Evolutionary conservation across 1,140 invertebrate genomes (phyloP).

Genomic region (Cyclargus thomasi): DNA sequence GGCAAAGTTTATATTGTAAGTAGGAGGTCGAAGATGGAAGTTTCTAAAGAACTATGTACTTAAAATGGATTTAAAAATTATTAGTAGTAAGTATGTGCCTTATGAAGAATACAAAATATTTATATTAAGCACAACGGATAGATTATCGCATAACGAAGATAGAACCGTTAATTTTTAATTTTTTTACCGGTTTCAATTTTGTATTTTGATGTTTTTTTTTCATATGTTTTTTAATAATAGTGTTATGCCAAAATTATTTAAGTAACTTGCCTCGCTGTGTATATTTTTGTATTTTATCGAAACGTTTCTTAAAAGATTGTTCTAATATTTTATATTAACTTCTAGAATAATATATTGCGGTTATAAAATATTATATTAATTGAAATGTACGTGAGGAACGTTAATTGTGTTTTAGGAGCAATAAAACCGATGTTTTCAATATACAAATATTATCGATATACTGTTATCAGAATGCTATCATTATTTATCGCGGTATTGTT

Average conservation of each 20-base stretch:
- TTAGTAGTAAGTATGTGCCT: conserved; percentile 44
- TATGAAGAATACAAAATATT: conserved; percentile 32
- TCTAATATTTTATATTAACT: not conserved
- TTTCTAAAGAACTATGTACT: not conserved
- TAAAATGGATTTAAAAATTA: conserved; percentile 1
- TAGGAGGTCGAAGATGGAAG: not conserved
- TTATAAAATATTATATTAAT: too few relatives aligned
- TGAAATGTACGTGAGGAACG: too few relatives aligned
- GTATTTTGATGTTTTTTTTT: not conserved
- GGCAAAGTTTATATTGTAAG: not conserved
- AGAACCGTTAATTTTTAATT: not conserved
- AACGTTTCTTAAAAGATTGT: not conserved
- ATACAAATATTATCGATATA: too few relatives aligned
- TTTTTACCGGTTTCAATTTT: not conserved
- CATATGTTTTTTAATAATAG: not conserved
- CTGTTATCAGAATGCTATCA: too few relatives aligned
- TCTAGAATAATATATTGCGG: too few relatives aligned
- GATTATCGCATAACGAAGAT: not conserved
- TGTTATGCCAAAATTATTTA: conserved; percentile 1
- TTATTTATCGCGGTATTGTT: too few relatives aligned
- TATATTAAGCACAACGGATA: not conserved
- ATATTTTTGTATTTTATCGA: not conserved
- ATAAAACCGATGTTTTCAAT: too few relatives aligned
- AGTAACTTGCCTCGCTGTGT: not conserved
- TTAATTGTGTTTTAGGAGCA: too few relatives aligned